Percentiles rank a stretch among this genome's conserved stretches.
Conservation (phyloP, 2,888 invertebrate genomes). For the Ferrisia virgata region DNA sequence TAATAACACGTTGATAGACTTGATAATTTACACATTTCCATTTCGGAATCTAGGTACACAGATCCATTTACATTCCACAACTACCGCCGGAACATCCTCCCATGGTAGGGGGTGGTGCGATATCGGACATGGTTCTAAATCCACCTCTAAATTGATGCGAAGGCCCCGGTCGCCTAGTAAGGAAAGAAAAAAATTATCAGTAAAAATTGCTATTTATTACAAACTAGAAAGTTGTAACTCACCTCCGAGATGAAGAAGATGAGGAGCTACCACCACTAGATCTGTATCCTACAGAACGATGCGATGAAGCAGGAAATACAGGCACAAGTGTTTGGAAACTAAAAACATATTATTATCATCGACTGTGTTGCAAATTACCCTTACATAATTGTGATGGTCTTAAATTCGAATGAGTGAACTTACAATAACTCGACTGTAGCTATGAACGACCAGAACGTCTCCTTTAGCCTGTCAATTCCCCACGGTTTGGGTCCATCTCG, state of each 20-base stretch:
- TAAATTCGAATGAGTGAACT: not conserved
- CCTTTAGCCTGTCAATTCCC: not conserved
- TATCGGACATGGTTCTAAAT: conserved; percentile 36
- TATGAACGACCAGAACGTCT: conserved; percentile 13
- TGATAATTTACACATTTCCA: not conserved
- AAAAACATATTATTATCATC: not conserved
- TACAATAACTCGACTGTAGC: conserved; percentile 6
- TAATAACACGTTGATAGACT: not conserved
- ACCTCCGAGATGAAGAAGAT: not conserved
- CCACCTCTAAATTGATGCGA: not conserved
- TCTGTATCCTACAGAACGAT: conserved; percentile 20
- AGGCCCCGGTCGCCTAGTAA: not conserved
- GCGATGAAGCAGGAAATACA: not conserved
- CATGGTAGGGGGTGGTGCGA: not conserved
- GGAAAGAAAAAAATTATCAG: not conserved
- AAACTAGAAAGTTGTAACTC: not conserved
- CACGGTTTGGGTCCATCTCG: conserved; percentile 4
- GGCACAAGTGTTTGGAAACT: conserved; percentile 22
- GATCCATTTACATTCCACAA: not conserved
- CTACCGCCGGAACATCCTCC: conserved; percentile 28
- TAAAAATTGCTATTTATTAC: not conserved
- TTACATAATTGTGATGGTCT: not conserved
- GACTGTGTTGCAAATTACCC: not conserved
- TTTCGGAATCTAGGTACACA: not conserved
- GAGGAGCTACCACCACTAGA: not conserved